Evolutionary conservation across 2,113 vertebrate species (phyloP).

Genomic region (Sylvia atricapilla): DNA sequence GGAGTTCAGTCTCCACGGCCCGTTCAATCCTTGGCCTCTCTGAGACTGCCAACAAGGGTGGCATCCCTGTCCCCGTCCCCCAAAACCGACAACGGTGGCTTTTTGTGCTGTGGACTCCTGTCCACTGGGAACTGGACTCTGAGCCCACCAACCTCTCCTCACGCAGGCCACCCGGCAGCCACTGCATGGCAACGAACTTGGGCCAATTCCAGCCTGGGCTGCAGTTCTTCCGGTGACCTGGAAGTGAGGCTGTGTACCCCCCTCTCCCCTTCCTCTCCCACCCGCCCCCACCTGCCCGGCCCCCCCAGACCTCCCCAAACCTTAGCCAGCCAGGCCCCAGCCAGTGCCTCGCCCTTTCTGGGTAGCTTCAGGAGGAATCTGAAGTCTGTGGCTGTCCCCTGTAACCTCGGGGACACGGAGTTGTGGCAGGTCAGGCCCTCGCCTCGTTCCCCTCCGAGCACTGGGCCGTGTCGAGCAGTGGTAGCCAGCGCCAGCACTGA

Average conservation of each 20-base stretch:
- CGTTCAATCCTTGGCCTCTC: conserved; percentile 83
- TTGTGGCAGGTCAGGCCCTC: conserved; percentile 23
- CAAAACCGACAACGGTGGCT: conserved; percentile 70
- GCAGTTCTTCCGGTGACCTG: conserved; percentile 54
- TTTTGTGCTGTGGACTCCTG: conserved; percentile 80
- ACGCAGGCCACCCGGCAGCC: conserved; percentile 77
- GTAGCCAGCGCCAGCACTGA: conserved; percentile 29
- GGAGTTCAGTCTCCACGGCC: conserved; percentile 84
- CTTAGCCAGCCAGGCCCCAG: conserved; percentile 54
- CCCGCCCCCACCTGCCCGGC: conserved; percentile 37
- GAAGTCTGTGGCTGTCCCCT: conserved; percentile 12
- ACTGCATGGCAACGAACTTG: conserved; percentile 70
- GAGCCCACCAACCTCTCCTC: conserved; percentile 76
- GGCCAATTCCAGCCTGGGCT: conserved; percentile 61
- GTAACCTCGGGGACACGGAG: background rate
- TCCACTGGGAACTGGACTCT: conserved; percentile 78
- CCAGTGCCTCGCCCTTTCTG: conserved; percentile 30
- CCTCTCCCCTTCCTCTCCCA: conserved; percentile 33
- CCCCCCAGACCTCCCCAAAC: conserved; percentile 45
- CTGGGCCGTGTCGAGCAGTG: background rate
- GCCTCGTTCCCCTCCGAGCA: background rate
- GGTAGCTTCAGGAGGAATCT: conserved; percentile 38
- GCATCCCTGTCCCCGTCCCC: conserved; percentile 54
- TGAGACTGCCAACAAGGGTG: conserved; percentile 83
- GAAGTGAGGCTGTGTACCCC: conserved; percentile 53